Evolutionary conservation across 2,113 vertebrate species (phyloP).

Genomic region (Salvelinus sp.): DNA sequence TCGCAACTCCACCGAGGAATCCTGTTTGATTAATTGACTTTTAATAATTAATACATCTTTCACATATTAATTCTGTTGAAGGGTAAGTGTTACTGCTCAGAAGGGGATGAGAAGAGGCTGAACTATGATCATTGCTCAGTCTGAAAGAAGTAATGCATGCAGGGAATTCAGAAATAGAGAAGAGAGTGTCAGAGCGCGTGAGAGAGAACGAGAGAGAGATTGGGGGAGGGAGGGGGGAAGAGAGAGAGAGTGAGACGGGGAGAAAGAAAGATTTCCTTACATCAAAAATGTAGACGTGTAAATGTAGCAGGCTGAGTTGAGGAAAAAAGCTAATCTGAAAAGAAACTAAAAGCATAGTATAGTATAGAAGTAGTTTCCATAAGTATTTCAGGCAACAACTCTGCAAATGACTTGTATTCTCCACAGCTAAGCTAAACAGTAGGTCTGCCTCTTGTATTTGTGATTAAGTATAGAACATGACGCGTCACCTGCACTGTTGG

Average conservation of each 20-base stretch:
- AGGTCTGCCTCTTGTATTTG: background rate
- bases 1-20: constrained; percentile 27
- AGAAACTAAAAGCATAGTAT: background rate
- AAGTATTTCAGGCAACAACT: background rate
- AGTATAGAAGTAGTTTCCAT: background rate
- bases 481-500: background rate
- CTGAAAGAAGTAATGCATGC: too few relatives aligned
- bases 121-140: too few relatives aligned
- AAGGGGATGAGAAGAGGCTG: too few relatives aligned
- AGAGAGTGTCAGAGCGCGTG: background rate
- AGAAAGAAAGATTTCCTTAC: background rate
- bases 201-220: too few relatives aligned
- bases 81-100: too few relatives aligned
- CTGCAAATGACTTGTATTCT: background rate
- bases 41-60: constrained; percentile 60
- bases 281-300: background rate
- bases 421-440: background rate
- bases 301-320: background rate
- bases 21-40: constrained; percentile 55
- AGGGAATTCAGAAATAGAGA: background rate
- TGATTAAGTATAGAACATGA: background rate
- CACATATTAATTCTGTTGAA: background rate
- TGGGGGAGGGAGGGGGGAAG: too few relatives aligned
- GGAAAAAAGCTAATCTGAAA: background rate
- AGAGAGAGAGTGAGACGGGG: background rate